phyloP scores from a whole-genome alignment of 2,888 invertebrate genomes.

The Patella pellucida region DNA sequence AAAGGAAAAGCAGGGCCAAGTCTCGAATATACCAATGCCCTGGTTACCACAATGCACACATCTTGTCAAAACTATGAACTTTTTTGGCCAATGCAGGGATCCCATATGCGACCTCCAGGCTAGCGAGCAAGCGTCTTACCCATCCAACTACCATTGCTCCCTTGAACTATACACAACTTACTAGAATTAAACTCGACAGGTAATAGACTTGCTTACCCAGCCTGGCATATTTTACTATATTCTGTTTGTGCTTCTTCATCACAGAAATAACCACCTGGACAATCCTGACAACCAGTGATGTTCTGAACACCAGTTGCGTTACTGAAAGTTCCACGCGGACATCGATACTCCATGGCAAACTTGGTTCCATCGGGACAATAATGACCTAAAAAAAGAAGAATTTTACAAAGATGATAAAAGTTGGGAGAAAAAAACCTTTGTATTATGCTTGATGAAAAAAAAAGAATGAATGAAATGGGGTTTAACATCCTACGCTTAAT shows the following conservation, averaged over 20 bases:
- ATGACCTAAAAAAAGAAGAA: slow-evolving; percentile 50
- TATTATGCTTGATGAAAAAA: no score
- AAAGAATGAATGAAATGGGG: no score
- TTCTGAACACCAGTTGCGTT: slow-evolving; percentile 58
- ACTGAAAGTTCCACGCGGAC: slow-evolving; percentile 63
- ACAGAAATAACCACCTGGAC: slow-evolving; percentile 68
- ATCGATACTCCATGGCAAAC: slow-evolving; percentile 57
- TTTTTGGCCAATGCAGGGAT: no score
- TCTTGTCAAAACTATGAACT: no score
- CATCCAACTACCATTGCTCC: background rate
- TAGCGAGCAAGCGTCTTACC: no score
- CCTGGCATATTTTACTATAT: slow-evolving; percentile 56
- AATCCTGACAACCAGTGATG: slow-evolving; percentile 57
- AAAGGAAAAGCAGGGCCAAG: no score
- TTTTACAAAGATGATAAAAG: no score
- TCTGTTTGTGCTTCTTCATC: slow-evolving; percentile 59
- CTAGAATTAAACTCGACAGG: background rate
- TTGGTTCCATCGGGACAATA: slow-evolving; percentile 65
- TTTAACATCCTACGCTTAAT: no score
- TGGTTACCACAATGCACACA: no score
- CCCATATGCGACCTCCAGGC: no score
- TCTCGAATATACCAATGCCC: no score
- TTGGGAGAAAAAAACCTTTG: no score
- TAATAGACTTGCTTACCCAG: slow-evolving; percentile 52
- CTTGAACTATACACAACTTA: background rate